phyloP scores from a whole-genome alignment of 2,113 vertebrate genomes.

The Malurus melanocephalus region DNA sequence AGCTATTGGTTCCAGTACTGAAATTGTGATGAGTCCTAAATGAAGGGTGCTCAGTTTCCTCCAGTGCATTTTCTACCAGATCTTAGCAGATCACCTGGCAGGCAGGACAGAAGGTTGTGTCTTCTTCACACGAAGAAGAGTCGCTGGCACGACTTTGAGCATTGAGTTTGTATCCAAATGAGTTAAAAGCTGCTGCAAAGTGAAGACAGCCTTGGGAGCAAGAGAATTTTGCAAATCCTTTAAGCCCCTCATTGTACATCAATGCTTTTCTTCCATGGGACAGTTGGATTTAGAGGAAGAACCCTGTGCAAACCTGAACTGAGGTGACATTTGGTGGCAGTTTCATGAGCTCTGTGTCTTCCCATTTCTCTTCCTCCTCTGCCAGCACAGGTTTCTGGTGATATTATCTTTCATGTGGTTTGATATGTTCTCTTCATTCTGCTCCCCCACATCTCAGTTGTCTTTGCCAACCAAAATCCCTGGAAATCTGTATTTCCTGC shows the following conservation, averaged over 20 bases:
- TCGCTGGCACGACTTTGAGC: background rate
- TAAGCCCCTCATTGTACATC: background rate
- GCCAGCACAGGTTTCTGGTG: background rate
- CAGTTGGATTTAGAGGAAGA: background rate
- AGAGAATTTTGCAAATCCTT: background rate
- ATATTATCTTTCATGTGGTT: background rate
- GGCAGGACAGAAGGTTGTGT: background rate
- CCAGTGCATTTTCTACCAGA: background rate
- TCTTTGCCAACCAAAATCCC: background rate
- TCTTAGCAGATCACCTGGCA: background rate
- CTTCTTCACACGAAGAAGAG: too few species aligned
- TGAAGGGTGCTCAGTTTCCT: background rate
- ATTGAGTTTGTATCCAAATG: background rate
- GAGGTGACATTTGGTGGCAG: background rate
- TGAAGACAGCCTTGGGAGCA: background rate
- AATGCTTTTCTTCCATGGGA: background rate
- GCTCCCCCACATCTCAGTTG: background rate
- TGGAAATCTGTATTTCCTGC: background rate
- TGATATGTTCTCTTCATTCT: background rate
- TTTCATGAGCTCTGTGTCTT: background rate
- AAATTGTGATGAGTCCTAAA: background rate
- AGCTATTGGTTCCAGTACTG: background rate
- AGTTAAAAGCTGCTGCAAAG: background rate
- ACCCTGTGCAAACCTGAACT: background rate
- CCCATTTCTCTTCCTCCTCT: background rate